Conservation (phyloP, 2,888 invertebrate genomes). For the Baccha elongata region DNA sequence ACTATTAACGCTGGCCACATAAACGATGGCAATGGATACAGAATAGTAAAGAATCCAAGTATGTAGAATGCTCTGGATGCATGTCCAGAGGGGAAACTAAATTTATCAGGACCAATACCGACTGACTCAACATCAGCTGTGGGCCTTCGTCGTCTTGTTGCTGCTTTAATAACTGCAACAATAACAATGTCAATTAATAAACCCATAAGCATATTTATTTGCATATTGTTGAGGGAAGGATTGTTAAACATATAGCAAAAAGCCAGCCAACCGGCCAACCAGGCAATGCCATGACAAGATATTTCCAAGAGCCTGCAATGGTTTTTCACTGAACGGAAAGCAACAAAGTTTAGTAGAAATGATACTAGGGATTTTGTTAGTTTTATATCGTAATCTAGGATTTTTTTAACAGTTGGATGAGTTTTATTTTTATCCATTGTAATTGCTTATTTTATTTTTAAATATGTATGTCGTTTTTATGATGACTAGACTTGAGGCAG, state of each 20-base stretch:
- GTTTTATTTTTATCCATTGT: slow-evolving; percentile 32
- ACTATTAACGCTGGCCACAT: slow-evolving; percentile 86
- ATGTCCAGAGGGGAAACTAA: slow-evolving; percentile 97
- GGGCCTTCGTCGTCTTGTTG: slow-evolving; percentile 90
- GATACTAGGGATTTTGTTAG: slow-evolving; percentile 78
- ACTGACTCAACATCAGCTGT: slow-evolving; percentile 87
- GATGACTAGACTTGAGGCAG: too few species aligned
- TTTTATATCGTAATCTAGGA: slow-evolving; percentile 78
- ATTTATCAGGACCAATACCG: slow-evolving; percentile 92
- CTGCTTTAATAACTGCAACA: slow-evolving; percentile 90
- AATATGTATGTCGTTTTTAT: too few species aligned
- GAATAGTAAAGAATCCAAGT: slow-evolving; percentile 87
- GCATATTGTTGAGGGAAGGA: slow-evolving; percentile 88
- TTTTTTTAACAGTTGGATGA: slow-evolving; percentile 1
- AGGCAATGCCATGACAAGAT: slow-evolving; percentile 94
- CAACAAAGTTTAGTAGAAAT: slow-evolving; percentile 77
- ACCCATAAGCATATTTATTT: slow-evolving; percentile 92
- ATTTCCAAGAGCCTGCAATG: slow-evolving; percentile 83
- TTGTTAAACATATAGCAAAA: slow-evolving; percentile 90
- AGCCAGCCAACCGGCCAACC: slow-evolving; percentile 90
- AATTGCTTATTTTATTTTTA: too few species aligned
- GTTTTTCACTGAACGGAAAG: slow-evolving; percentile 78
- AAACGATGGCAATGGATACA: slow-evolving; percentile 86
- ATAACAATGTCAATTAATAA: slow-evolving; percentile 91
- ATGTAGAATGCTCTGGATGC: slow-evolving; percentile 92